A percentile compares a stretch with the other conserved stretches of the same genome.
phyloP scores from a whole-genome alignment of 2,113 vertebrate species.

The Alouatta palliata region DNA sequence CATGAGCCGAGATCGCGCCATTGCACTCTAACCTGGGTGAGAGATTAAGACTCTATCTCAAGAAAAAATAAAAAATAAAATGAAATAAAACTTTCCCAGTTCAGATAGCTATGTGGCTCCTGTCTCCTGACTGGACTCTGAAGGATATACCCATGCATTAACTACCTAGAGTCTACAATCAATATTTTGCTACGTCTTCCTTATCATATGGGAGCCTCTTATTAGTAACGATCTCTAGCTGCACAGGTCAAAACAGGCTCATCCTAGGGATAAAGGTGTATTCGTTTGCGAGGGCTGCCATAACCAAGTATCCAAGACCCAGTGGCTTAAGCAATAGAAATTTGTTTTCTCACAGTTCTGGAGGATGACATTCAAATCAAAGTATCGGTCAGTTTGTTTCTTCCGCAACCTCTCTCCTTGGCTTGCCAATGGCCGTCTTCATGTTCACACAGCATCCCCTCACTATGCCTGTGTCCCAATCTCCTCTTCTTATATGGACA shows the following conservation, averaged over 20 bases:
- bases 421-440: neutral
- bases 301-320: neutral
- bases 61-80: too few species aligned
- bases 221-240: neutral
- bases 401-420: neutral
- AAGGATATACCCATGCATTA: neutral
- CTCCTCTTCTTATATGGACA: neutral
- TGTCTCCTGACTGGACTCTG: neutral
- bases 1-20: too few species aligned
- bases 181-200: neutral
- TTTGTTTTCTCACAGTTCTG: neutral
- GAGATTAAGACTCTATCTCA: too few species aligned
- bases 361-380: neutral
- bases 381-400: neutral
- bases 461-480: neutral
- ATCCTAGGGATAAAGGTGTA: neutral
- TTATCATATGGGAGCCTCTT: neutral
- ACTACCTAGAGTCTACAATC: neutral
- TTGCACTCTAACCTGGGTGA: too few species aligned
- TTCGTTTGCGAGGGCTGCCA: neutral
- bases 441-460: too few species aligned
- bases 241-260: neutral
- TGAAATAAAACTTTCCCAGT: too few species aligned
- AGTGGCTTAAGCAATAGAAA: neutral
- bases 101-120: neutral